Evolutionary conservation across 2,797 vertebrate species (phyloP).

Genomic region (Buceros bicornis): DNA sequence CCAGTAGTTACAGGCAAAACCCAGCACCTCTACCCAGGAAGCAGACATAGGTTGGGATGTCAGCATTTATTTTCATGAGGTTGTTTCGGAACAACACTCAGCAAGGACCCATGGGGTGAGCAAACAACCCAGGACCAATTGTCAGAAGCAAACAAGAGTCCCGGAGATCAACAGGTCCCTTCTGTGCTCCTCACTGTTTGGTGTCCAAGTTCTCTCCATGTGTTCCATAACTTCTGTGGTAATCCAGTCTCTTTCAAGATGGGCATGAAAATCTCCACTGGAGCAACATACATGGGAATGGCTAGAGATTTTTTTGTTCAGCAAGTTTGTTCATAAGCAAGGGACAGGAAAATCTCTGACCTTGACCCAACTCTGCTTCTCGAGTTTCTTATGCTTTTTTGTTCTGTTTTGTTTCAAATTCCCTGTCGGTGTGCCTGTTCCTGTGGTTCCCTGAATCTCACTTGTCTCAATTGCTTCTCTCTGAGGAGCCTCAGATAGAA

Average conservation of each 20-base stretch:
- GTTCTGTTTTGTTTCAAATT: neutral
- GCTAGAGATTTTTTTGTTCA: neutral
- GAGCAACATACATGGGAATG: neutral
- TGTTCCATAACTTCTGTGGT: neutral
- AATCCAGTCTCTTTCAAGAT: neutral
- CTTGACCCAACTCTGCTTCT: neutral
- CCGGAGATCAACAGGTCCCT: neutral
- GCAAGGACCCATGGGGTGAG: accelerated
- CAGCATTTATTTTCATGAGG: neutral
- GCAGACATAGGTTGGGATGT: neutral
- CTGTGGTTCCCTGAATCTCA: neutral
- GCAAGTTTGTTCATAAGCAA: neutral
- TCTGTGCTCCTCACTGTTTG: neutral
- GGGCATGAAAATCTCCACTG: neutral
- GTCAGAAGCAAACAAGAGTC: neutral
- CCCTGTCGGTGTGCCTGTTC: neutral
- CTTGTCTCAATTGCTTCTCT: neutral
- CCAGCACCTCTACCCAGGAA: neutral
- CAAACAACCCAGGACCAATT: neutral
- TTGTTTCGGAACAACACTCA: neutral
- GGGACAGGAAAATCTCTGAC: neutral
- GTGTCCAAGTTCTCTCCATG: neutral
- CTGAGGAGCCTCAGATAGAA: neutral
- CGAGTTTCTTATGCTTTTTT: neutral
- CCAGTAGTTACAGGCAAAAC: neutral